These are phyloP conservation scores for Atta cephalotes DNA, from an alignment of 1,140 invertebrate genomes.

Conservation along the genomic window DNA sequence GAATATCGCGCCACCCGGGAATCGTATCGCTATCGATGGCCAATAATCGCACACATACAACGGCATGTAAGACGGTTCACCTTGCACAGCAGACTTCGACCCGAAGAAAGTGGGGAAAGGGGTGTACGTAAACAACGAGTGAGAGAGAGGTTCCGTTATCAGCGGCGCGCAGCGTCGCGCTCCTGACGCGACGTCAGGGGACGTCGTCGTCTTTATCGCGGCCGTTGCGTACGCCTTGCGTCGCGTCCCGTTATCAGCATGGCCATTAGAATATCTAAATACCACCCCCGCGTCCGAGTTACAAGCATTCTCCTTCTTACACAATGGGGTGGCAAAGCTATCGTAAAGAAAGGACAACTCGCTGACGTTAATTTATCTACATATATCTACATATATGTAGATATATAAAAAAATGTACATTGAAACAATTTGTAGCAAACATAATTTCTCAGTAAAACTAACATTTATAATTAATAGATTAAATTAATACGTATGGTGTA, in stretches of 20 bases:
- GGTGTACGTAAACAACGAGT: slow-evolving; percentile 82
- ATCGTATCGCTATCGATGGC: slow-evolving; percentile 71
- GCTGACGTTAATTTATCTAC: background rate
- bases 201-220: slow-evolving; percentile 84
- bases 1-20: slow-evolving; percentile 55
- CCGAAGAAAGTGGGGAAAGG: background rate
- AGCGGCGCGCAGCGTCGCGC: slow-evolving; percentile 83
- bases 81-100: slow-evolving; percentile 59
- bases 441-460: too few relatives aligned
- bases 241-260: slow-evolving; percentile 83
- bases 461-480: too few relatives aligned
- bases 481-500: too few relatives aligned
- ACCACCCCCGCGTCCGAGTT: slow-evolving; percentile 80
- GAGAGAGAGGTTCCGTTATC: slow-evolving; percentile 81
- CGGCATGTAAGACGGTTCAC: slow-evolving; percentile 58
- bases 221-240: slow-evolving; percentile 54
- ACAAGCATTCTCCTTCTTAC: slow-evolving; percentile 2
- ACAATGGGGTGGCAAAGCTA: background rate
- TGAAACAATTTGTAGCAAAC: too few relatives aligned
- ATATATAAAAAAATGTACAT: too few relatives aligned
- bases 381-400: too few relatives aligned
- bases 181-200: slow-evolving; percentile 68
- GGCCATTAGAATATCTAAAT: slow-evolving; percentile 87
- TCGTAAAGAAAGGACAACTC: background rate
- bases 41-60: slow-evolving; percentile 68